Conservation (phyloP, 2,113 vertebrate species). For the Laterallus jamaicensis region DNA sequence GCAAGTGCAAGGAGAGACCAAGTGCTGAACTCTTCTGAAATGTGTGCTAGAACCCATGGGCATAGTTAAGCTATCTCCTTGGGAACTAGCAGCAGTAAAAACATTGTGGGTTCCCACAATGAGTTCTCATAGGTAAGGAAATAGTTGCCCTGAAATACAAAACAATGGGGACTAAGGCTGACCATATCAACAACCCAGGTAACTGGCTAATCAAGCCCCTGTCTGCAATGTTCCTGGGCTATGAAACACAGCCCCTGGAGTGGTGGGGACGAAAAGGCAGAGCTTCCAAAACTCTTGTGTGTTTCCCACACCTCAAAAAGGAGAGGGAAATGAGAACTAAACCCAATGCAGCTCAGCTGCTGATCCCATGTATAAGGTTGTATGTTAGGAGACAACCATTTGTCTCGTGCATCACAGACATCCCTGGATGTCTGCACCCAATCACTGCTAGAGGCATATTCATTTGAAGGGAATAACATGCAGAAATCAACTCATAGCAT, state of each 20-base stretch:
- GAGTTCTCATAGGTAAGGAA: not conserved
- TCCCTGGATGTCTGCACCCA: not conserved
- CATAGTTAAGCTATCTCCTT: not conserved
- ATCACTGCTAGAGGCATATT: not conserved
- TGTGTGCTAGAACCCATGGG: fast-evolving
- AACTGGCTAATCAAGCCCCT: not conserved
- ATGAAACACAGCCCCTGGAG: not conserved
- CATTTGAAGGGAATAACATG: not conserved
- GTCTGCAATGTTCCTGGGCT: not conserved
- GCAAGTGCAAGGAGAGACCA: not conserved
- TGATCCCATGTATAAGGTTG: not conserved
- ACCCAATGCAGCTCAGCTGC: not conserved
- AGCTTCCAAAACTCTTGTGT: not conserved
- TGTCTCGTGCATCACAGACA: not conserved
- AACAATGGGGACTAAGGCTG: not conserved
- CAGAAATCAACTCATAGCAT: not conserved
- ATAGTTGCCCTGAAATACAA: not conserved
- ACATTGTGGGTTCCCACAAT: not conserved
- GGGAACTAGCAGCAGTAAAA: not conserved
- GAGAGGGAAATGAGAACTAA: not conserved
- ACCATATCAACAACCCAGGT: not conserved
- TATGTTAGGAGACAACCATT: not conserved
- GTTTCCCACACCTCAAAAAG: not conserved
- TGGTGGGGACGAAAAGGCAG: not conserved
- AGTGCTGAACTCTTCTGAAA: not conserved